Evolutionary conservation across 2,797 vertebrate species (phyloP).

Genomic region (Phoxinus dragarum): DNA sequence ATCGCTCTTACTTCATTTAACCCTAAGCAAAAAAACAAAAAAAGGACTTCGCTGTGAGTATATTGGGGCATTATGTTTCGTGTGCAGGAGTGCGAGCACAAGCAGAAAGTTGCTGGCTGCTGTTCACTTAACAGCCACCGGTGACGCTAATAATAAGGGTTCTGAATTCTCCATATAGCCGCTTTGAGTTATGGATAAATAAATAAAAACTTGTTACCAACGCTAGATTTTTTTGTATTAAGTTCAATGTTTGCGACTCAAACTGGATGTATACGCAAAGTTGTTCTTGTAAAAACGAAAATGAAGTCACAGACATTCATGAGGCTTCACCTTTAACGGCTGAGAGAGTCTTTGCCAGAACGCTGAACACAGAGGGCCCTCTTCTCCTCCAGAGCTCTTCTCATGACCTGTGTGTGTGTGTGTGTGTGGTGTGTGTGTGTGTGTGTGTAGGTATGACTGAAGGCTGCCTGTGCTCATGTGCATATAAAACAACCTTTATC

Average conservation of each 20-base stretch:
- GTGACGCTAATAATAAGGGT: background rate
- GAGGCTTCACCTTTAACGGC: slow-evolving; percentile 26
- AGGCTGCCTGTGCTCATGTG: slow-evolving; percentile 46
- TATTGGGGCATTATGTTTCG: background rate
- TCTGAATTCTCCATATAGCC: background rate
- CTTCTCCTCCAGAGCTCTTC: slow-evolving; percentile 35
- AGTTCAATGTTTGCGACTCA: background rate
- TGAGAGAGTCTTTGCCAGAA: slow-evolving; percentile 38
- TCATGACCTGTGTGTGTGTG: slow-evolving; percentile 37
- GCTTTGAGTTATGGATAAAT: background rate
- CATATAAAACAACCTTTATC: slow-evolving; percentile 46
- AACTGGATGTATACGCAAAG: background rate
- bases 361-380: slow-evolving; percentile 35
- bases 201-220: too few relatives aligned
- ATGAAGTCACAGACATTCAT: slow-evolving; percentile 10
- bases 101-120: background rate
- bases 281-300: slow-evolving; percentile 16
- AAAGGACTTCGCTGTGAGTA: background rate
- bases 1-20: background rate
- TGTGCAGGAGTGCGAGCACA: too few relatives aligned
- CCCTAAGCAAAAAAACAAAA: background rate
- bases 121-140: background rate
- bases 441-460: slow-evolving; percentile 34
- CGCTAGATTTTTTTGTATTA: background rate
- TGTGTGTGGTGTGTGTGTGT: background rate